Percentiles rank a stretch among this genome's conserved stretches.
These are phyloP conservation scores for Isichthys henryi DNA, from an alignment of 2,113 vertebrate genomes.

Conservation along the genomic window DNA sequence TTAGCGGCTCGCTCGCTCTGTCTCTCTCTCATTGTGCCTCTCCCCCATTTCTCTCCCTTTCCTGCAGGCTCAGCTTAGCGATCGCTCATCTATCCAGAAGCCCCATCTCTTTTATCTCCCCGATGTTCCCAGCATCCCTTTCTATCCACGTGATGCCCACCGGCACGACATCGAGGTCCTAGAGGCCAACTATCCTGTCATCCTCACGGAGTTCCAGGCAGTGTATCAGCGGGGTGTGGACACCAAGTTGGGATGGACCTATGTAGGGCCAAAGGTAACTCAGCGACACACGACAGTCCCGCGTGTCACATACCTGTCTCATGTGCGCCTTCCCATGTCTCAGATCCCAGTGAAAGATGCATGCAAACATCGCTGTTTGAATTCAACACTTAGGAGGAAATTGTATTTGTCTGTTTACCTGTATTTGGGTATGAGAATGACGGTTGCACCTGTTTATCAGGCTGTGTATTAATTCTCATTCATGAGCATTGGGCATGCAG, in stretches of 20 bases:
- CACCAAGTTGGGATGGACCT: slow-evolving; percentile 65
- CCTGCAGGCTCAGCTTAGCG: slow-evolving; percentile 50
- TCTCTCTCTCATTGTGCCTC: not conserved
- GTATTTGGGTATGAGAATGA: not conserved
- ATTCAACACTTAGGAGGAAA: not conserved
- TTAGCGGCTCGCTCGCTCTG: not conserved
- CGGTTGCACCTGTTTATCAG: not conserved
- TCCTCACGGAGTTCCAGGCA: slow-evolving; percentile 69
- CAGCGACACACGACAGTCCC: not conserved
- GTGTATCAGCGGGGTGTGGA: slow-evolving; percentile 64
- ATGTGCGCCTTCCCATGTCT: not conserved
- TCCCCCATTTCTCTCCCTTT: not conserved
- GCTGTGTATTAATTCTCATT: not conserved
- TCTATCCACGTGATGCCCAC: slow-evolving; percentile 76
- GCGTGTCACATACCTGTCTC: not conserved
- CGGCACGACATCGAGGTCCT: slow-evolving; percentile 78
- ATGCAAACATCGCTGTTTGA: not conserved
- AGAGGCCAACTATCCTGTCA: slow-evolving; percentile 67
- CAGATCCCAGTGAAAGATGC: not conserved
- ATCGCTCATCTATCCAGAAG: slow-evolving; percentile 69
- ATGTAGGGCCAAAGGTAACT: slow-evolving; percentile 60
- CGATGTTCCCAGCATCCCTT: slow-evolving; percentile 75
- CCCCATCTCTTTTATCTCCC: slow-evolving; percentile 77
- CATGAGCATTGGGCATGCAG: not conserved
- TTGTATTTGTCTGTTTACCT: not conserved